Percentiles rank a stretch among this genome's conserved stretches.
Conservation (phyloP, 2,113 vertebrate genomes). For the Dipodomys merriami region DNA sequence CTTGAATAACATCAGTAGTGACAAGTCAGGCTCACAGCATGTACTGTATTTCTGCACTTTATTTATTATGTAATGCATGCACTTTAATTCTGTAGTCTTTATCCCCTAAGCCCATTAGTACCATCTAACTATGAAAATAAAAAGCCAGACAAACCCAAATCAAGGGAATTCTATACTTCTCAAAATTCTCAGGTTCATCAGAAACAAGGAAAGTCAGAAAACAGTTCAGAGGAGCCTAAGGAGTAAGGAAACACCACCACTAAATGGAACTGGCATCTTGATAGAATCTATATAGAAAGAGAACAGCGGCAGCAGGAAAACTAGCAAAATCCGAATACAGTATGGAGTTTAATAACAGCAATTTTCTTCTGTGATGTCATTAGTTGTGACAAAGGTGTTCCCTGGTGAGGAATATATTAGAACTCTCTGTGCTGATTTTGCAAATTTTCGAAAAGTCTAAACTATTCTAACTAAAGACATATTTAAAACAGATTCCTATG, state of each 20-base stretch:
- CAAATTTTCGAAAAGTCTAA: conserved; percentile 20
- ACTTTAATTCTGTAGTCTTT: not conserved
- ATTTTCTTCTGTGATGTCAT: not conserved
- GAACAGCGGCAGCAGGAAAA: not conserved
- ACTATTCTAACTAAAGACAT: conserved; percentile 40
- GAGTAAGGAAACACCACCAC: not conserved
- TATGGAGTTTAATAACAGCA: not conserved
- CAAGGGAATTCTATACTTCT: not conserved
- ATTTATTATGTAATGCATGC: too few species aligned
- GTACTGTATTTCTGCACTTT: too few species aligned
- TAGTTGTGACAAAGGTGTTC: not conserved
- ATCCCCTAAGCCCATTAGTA: not conserved
- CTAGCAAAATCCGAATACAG: not conserved
- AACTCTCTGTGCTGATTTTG: not conserved
- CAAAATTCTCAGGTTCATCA: conserved; percentile 16
- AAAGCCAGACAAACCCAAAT: conserved; percentile 31
- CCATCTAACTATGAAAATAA: not conserved
- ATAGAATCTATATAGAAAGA: not conserved
- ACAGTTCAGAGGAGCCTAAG: not conserved
- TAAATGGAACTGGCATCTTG: not conserved
- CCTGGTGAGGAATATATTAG: not conserved
- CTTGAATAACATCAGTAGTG: not conserved
- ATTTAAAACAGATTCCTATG: not conserved
- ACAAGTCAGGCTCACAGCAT: not conserved
- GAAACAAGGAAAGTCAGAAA: not conserved